phyloP scores from a whole-genome alignment of 2,113 vertebrate species.

The Spilogale gracilis region DNA sequence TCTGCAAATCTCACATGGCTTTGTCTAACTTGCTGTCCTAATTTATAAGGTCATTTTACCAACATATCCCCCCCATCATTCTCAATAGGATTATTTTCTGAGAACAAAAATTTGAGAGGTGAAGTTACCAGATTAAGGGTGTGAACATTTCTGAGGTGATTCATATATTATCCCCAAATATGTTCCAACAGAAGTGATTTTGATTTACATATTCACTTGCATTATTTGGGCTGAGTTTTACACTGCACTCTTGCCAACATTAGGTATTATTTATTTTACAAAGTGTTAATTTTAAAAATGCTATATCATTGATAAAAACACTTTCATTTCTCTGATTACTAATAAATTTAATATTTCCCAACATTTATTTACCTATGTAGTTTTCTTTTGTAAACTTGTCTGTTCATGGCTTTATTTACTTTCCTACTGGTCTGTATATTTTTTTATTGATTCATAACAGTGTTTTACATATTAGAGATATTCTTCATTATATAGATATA shows the following conservation, averaged over 20 bases:
- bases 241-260: background rate
- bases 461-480: background rate
- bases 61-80: background rate
- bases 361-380: background rate
- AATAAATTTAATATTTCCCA: background rate
- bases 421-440: background rate
- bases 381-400: slow-evolving; percentile 13
- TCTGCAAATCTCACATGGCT: background rate
- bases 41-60: background rate
- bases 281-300: background rate
- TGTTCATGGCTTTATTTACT: background rate
- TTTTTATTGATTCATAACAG: background rate
- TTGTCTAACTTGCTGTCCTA: background rate
- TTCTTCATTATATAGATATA: background rate
- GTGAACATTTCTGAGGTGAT: background rate
- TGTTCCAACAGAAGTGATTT: background rate
- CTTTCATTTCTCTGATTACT: background rate
- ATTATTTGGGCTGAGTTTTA: background rate
- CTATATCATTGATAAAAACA: background rate
- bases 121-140: background rate
- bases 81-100: background rate
- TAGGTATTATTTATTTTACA: background rate
- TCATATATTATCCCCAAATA: background rate
- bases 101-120: slow-evolving; percentile 48
- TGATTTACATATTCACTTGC: background rate